Evolutionary conservation across 2,888 invertebrate genomes (phyloP).

Genomic region (Hirtodrosophila duncani): DNA sequence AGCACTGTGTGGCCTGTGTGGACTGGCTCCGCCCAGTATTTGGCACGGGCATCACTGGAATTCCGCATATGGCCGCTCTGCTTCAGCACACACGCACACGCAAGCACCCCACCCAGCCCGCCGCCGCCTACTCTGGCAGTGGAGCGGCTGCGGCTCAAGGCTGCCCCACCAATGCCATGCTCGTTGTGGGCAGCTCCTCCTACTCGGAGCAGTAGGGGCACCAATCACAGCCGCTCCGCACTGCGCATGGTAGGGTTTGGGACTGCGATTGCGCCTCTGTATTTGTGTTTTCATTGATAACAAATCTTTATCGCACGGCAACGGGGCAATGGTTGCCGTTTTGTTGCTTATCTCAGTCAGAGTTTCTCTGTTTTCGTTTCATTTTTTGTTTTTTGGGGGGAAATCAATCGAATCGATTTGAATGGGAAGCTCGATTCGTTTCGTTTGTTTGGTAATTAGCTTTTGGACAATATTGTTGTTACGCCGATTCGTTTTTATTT

Average conservation of each 20-base stretch:
- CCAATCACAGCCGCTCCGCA: slow-evolving; percentile 64
- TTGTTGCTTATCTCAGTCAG: too few species aligned
- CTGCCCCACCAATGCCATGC: slow-evolving; percentile 51
- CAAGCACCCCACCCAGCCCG: slow-evolving; percentile 7
- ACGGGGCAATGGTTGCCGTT: slow-evolving; percentile 60
- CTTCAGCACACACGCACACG: slow-evolving; percentile 33
- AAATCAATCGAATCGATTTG: slow-evolving; percentile 71
- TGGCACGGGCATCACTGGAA: slow-evolving; percentile 41
- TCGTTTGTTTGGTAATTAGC: slow-evolving; percentile 68
- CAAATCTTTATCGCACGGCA: slow-evolving; percentile 76
- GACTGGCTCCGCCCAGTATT: slow-evolving; percentile 63
- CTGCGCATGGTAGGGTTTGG: slow-evolving; percentile 57
- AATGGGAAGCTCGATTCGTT: too few species aligned
- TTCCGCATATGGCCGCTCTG: slow-evolving; percentile 42
- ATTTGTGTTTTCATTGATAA: slow-evolving; percentile 77
- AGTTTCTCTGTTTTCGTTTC: too few species aligned
- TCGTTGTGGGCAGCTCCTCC: slow-evolving; percentile 53
- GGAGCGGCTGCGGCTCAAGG: too few species aligned
- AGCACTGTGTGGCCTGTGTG: slow-evolving; percentile 28
- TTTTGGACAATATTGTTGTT: slow-evolving; percentile 56
- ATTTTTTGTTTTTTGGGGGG: slow-evolving; percentile 64
- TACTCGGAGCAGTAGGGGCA: slow-evolving; percentile 36
- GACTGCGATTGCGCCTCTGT: slow-evolving; percentile 65
- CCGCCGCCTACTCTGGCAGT: slow-evolving; percentile 2
- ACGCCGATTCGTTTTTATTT: slow-evolving; percentile 17